Evolutionary conservation across 2,113 vertebrate species (phyloP), one percentile per base, ranked within the genome.

Genomic region (Brachyhypopomus gauderio): DNA sequence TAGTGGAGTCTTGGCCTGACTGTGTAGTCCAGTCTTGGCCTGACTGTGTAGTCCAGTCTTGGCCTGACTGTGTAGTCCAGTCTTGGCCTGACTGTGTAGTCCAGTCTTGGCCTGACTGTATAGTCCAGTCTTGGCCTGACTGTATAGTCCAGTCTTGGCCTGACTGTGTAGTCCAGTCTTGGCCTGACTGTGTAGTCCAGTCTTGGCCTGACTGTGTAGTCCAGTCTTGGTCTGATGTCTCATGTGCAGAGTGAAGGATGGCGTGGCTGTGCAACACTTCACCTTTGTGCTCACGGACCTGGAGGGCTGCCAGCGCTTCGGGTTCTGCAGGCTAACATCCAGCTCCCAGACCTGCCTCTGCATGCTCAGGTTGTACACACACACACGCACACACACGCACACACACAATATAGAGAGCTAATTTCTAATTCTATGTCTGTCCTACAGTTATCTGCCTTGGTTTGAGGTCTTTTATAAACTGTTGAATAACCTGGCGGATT

Each of bases 381-480:
- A 17, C 8, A 27, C 27, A 20, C 12, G 20, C 17, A 30, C 71
- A 17, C 34, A n/a, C 71, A 17, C 1, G 19, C 59, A 8, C 48
- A 66, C 17, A 7, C 45, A 77, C 80, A 17, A 3, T 23, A 1
- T 36, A 52, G 9, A 19, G 16, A 34, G 16, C 9, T 71, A 60
- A 59, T 17, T 16, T 6, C 36, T 19, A 4, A 4, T 38, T 48
- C 23, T 66, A 14, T 79, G 11, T 80, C 20, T 78, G 23, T 64
- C 56, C 84, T 75, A 25, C 86, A 97, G 96, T 79, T 95, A 95
- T 79, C 91, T 96, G 73, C 96, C 96, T 1, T 96, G 96, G 96
- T 97, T 97, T 83, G 96, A 97, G 81, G 92, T 96, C 58, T 97
- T 97, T 89, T 97, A 97, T 92, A 97, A 96, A 88, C 92, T 97